Conservation (phyloP, 2,888 invertebrate species). For the Plusia festucae region DNA sequence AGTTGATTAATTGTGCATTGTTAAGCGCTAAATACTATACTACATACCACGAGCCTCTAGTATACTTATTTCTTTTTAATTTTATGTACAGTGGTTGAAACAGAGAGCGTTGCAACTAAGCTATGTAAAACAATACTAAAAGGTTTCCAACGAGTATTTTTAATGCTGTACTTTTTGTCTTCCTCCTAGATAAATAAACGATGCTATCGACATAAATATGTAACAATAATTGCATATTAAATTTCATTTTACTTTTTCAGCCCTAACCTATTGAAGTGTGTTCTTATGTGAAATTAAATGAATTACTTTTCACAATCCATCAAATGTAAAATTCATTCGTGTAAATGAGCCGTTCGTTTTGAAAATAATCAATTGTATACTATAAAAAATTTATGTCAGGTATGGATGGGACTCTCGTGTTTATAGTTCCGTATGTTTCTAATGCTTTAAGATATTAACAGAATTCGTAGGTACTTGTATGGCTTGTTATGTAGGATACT, state of each 20-base stretch:
- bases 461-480: too few species aligned
- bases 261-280: background rate
- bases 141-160: background rate
- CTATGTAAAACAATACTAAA: background rate
- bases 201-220: conserved; percentile 11
- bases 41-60: too few species aligned
- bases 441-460: too few species aligned
- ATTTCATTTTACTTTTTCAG: background rate
- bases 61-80: too few species aligned
- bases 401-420: background rate
- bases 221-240: conserved; percentile 8
- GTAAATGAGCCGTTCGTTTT: conserved; percentile 16
- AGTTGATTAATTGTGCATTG: too few species aligned
- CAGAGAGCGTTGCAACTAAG: background rate
- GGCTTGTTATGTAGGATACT: too few species aligned
- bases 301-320: conserved; percentile 22
- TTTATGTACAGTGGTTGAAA: too few species aligned
- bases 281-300: background rate
- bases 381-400: conserved; percentile 30
- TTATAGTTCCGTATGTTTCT: background rate
- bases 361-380: conserved; percentile 26
- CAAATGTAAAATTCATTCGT: conserved; percentile 27
- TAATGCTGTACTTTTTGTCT: background rate
- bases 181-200: background rate
- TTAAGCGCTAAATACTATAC: too few species aligned